Base-by-base conservation (phyloP, 2,797 vertebrate genomes). In the Zenarchopterus dispar region DNA sequence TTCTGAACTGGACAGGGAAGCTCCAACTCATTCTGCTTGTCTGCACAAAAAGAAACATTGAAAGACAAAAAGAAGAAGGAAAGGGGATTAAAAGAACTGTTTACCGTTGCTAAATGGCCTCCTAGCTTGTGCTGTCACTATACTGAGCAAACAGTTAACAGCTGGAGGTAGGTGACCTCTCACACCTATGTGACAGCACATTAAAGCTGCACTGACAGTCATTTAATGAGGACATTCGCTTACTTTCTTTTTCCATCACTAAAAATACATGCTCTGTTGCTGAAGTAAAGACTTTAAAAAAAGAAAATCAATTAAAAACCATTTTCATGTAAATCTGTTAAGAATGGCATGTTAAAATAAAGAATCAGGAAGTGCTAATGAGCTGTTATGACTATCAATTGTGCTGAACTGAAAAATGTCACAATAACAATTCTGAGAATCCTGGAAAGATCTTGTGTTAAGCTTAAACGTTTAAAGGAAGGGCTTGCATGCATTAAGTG, bases 21-120 rank as follows among this genome's bases (percentile, higher is more conserved):
- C 89, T 99, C 97, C 92, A 99, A 85, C 36, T 99, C 97, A 23
- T 98, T 98, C 91, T 98, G 97, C 82, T 99, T 98, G 88, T 99
- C 98, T 99, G 55, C 45, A 24, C 67, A 2, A 7, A 1, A 71
- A 75, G 80, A 46, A 11, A 33, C 39, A 73, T 7, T 33, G 26
- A 54, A 44, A 18, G 31, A 55, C 13, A 56, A 8, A 18, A 1
- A 39, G 44, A 57, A 56, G n/a, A 17, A n/a, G 6, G 15, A 43
- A 6, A 33, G 10, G 26, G 23, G 1, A 16, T 50, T n/a, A 16
- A 44, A 52, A 69, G n/a, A 7, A 23, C 0, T 0, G 1, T 24
- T 41, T 46, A 9, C 19, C 18, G 43, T 26, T 8, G 39, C 44
- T 15, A 8, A 8, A 3, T 61, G 61, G 8, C 8, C 24, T 19